These are phyloP conservation scores for Temnothorax unifasciatus DNA, from an alignment of 2,888 invertebrate species.

Conservation along the genomic window DNA sequence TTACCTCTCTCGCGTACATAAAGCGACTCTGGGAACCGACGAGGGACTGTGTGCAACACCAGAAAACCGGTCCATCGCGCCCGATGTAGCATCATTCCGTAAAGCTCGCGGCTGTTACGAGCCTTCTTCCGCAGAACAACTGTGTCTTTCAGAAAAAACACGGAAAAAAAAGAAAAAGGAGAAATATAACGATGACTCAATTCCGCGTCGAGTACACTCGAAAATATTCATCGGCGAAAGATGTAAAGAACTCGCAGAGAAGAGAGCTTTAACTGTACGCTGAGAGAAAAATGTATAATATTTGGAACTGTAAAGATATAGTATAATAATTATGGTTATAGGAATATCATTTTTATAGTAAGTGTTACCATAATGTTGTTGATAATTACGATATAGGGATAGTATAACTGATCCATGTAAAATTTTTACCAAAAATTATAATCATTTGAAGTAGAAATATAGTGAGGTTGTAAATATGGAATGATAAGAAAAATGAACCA, in stretches of 20 bases:
- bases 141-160: background rate
- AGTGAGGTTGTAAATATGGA: no score
- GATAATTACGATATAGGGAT: no score
- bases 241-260: background rate
- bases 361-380: no score
- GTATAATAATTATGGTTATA: no score
- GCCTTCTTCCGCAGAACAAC: background rate
- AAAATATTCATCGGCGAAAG: background rate
- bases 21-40: conserved; percentile 54
- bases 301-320: no score
- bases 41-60: conserved; percentile 51
- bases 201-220: background rate
- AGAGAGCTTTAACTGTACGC: background rate
- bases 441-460: no score
- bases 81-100: conserved; percentile 45
- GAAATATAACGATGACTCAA: background rate
- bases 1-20: conserved; percentile 16
- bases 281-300: no score
- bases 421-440: no score
- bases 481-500: no score
- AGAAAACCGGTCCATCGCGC: conserved; percentile 72
- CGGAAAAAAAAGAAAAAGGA: background rate
- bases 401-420: no score
- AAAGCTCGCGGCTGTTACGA: background rate
- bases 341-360: no score